Evolutionary conservation across 2,888 invertebrate genomes (phyloP), one percentile per base, ranked within the genome.

Genomic region (Tineola bisselliella): DNA sequence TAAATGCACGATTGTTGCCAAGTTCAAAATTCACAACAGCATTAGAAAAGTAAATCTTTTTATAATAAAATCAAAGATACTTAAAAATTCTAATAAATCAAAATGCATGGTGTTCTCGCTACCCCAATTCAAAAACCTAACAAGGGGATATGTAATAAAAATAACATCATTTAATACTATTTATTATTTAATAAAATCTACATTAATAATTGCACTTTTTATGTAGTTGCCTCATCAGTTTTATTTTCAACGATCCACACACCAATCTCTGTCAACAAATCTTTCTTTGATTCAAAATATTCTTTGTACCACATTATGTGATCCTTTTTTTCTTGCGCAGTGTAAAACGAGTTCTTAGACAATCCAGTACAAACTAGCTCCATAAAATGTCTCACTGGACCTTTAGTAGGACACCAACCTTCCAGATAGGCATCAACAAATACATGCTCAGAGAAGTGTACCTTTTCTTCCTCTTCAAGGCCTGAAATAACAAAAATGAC

Each of bases 301-400:
- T 96, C 90, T 64, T 90, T 92, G 75, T 93, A 99, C 98, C 98
- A 99, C 63, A 91, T 79, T 54, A 99, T 93, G 70, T 97, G 96
- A 11, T 93, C 94, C 64, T 89, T 89, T 75, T 99, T 99, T 69
- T 97, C 94, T 65, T 92, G 79, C 0, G 93, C 95, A 0, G 94
- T 94, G 69, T 98, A 88, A 78, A 94, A 96, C 0, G 96, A 93
- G 84, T 99, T 99, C 79, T 97, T 97, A 0, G 97, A 96, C 0
- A 99, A 88, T 5, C 98, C 99, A 0, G 93, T 91, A 67, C 94
- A 93, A 0, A 99, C 98, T 6, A 99, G 87, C 72, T 99, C 98
- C 99, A 99, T 99, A 76, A 97, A 99, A 78, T 98, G 96, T 8
- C 97, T 89, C 65, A 99, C 88, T 0, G 99, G 98, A 0, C 98